These are phyloP conservation scores for Abrostola triplasia DNA, from an alignment of 2,888 invertebrate species.

Conservation along the genomic window DNA sequence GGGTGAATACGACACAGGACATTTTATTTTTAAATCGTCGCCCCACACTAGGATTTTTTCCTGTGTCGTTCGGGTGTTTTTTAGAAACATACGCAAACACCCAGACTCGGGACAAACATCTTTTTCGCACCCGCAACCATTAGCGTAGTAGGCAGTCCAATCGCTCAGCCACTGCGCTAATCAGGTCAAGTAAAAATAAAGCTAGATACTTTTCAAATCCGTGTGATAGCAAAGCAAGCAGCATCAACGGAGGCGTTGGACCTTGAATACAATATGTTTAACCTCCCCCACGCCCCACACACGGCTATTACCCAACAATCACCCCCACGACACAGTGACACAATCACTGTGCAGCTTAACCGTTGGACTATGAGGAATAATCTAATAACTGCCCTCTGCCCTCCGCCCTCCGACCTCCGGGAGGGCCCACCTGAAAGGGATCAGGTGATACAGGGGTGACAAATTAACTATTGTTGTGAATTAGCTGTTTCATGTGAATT, in stretches of 20 bases:
- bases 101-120: too few relatives aligned
- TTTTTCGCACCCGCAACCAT: too few relatives aligned
- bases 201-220: too few relatives aligned
- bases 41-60: too few relatives aligned
- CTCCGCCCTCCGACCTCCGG: slow-evolving; percentile 30
- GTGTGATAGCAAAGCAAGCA: slow-evolving; percentile 4
- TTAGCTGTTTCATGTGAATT: slow-evolving; percentile 29
- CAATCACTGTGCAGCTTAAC: slow-evolving; percentile 27
- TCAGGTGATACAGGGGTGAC: slow-evolving; percentile 53
- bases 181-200: too few relatives aligned
- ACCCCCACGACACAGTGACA: slow-evolving; percentile 15
- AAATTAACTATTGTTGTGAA: slow-evolving; percentile 53
- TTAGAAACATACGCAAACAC: too few relatives aligned
- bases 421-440: slow-evolving; percentile 47
- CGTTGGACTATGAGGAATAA: slow-evolving; percentile 55
- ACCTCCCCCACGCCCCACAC: slow-evolving; percentile 16
- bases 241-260: slow-evolving; percentile 18
- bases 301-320: slow-evolving; percentile 1
- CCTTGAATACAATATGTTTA: slow-evolving; percentile 35
- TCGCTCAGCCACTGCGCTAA: too few relatives aligned
- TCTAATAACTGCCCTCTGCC: slow-evolving; percentile 60
- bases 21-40: too few relatives aligned
- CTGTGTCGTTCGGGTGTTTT: too few relatives aligned
- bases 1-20: too few relatives aligned
- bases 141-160: too few relatives aligned